Evolutionary conservation across 2,888 invertebrate genomes (phyloP).

Genomic region (Sinelater perroti): DNA sequence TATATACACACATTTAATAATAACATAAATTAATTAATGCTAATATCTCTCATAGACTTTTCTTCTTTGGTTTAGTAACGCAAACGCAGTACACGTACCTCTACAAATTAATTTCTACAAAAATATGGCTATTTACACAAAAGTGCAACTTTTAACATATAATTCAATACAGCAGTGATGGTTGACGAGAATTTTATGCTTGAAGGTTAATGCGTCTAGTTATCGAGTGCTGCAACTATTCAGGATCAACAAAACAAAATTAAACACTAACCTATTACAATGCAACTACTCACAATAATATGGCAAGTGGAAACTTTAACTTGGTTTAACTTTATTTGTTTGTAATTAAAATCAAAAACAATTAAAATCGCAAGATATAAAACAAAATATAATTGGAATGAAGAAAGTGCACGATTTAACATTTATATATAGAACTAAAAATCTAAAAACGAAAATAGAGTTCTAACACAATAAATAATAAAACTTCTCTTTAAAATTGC

Average conservation of each 20-base stretch:
- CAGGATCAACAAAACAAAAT: neutral
- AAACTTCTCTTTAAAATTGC: neutral
- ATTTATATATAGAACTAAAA: neutral
- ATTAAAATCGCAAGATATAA: neutral
- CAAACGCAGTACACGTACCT: conserved; percentile 44
- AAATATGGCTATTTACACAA: conserved; percentile 55
- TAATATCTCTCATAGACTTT: conserved; percentile 33
- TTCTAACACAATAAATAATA: neutral
- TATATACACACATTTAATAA: conserved; percentile 30
- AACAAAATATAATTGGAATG: conserved; percentile 7
- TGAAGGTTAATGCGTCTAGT: conserved; percentile 9
- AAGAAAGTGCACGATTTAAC: neutral
- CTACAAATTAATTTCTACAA: conserved; percentile 53
- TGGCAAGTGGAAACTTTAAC: conserved; percentile 10
- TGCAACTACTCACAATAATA: conserved; percentile 10
- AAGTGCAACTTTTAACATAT: conserved; percentile 28
- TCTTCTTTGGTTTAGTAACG: conserved; percentile 53
- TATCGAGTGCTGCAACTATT: conserved; percentile 9
- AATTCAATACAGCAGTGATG: conserved; percentile 8
- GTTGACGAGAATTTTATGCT: conserved; percentile 6
- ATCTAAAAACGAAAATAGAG: neutral
- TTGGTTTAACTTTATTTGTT: neutral
- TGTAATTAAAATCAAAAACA: neutral
- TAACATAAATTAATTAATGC: conserved; percentile 24
- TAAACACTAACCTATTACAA: conserved; percentile 9